Percentiles rank a stretch among this genome's conserved stretches.
Conservation (phyloP, 2,113 vertebrate genomes). For the Sinocyclocheilus maitianheensis region DNA sequence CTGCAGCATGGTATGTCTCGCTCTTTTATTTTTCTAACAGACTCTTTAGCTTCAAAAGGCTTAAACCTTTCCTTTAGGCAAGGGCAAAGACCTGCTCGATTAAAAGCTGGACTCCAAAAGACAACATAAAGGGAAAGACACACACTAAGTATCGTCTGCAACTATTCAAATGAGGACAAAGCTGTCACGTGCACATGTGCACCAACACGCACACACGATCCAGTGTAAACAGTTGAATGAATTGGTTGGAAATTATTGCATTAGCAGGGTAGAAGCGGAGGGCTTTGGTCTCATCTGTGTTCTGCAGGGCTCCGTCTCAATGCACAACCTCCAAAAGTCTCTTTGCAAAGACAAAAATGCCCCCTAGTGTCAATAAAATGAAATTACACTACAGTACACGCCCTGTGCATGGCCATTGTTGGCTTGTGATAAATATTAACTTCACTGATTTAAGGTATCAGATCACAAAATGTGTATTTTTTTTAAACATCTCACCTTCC, state of each 20-base stretch:
- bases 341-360: slow-evolving; percentile 45
- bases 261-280: neutral
- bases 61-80: slow-evolving; percentile 22
- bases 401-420: slow-evolving; percentile 8
- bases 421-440: slow-evolving; percentile 2
- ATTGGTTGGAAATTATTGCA: neutral
- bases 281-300: slow-evolving; percentile 45
- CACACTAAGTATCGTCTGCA: neutral
- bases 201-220: neutral
- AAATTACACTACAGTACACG: slow-evolving; percentile 47
- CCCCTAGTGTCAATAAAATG: slow-evolving; percentile 66
- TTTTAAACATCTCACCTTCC: slow-evolving; percentile 84
- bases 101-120: slow-evolving; percentile 20
- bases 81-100: slow-evolving; percentile 3
- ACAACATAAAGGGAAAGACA: neutral
- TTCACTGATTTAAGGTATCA: neutral
- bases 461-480: neutral
- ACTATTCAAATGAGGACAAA: neutral
- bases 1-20: slow-evolving; percentile 7
- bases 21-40: slow-evolving; percentile 27
- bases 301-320: neutral
- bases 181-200: neutral
- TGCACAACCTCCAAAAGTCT: neutral
- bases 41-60: slow-evolving; percentile 28
- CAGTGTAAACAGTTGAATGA: slow-evolving; percentile 5